Conservation (phyloP, 1,140 invertebrate genomes). For the Helicorthomorpha holstii region DNA sequence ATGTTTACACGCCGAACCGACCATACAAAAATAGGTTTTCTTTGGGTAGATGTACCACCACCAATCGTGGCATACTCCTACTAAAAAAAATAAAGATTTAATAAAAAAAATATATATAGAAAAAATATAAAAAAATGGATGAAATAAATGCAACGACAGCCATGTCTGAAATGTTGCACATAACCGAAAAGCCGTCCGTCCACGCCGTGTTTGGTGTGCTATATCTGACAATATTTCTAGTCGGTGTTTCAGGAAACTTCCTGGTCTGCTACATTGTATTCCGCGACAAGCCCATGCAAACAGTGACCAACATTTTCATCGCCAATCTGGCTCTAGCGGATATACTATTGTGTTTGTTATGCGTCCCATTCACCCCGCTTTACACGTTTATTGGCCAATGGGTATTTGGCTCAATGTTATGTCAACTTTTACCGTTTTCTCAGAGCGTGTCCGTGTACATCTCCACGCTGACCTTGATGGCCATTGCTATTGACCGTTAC, state of each 20-base stretch:
- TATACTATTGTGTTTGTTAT: constrained; percentile 76
- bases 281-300: constrained; percentile 85
- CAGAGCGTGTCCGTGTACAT: constrained; percentile 89
- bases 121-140: too few relatives aligned
- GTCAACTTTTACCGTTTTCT: constrained; percentile 78
- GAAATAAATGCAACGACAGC: too few relatives aligned
- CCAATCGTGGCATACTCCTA: too few relatives aligned
- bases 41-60: too few relatives aligned
- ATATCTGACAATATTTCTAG: constrained; percentile 67
- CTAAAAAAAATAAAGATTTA: too few relatives aligned
- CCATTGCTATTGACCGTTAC: constrained; percentile 90
- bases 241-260: constrained; percentile 82
- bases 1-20: too few relatives aligned
- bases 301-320: constrained; percentile 95
- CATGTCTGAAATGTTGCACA: too few relatives aligned
- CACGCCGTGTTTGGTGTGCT: constrained; percentile 63
- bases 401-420: constrained; percentile 73
- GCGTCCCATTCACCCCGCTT: constrained; percentile 86
- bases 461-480: constrained; percentile 84
- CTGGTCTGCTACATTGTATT: constrained; percentile 84
- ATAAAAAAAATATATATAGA: too few relatives aligned
- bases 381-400: constrained; percentile 77
- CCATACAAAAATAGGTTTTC: too few relatives aligned
- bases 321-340: constrained; percentile 89
- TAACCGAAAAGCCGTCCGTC: constrained; percentile 38